A percentile compares a stretch with the other conserved stretches of the same genome.
Evolutionary conservation across 2,113 vertebrate genomes (phyloP).

Genomic region (Sturnira hondurensis): DNA sequence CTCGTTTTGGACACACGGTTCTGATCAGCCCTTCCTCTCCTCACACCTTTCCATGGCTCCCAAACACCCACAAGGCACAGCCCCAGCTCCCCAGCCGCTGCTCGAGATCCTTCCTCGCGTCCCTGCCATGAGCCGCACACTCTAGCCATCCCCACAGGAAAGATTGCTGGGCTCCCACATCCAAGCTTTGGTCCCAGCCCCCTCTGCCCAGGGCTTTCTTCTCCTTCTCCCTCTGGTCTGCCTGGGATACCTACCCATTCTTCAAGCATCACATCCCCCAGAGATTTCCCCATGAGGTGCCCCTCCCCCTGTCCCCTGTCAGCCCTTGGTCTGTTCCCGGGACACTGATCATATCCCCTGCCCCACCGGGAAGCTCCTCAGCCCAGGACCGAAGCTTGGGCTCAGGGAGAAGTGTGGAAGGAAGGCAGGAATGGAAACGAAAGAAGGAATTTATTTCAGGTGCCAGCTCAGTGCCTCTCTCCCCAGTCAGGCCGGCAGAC

Average conservation of each 20-base stretch:
- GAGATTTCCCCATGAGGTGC: neutral
- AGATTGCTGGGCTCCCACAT: neutral
- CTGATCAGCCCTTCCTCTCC: neutral
- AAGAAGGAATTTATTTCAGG: neutral
- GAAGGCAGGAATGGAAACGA: neutral
- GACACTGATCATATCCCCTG: neutral
- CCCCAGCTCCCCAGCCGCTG: neutral
- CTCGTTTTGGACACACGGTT: neutral
- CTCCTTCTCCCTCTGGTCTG: neutral
- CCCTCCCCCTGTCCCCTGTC: too few relatives aligned
- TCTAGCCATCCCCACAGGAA: neutral
- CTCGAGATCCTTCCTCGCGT: neutral
- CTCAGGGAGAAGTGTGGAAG: neutral
- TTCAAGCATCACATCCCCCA: neutral
- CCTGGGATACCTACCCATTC: neutral
- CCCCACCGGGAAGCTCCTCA: neutral
- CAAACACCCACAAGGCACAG: neutral
- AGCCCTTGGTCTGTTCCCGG: neutral
- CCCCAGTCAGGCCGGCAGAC: neutral
- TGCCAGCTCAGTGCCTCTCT: neutral
- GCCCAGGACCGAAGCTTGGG: neutral
- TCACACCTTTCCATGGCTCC: neutral
- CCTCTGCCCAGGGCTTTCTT: neutral
- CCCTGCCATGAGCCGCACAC: fast-evolving
- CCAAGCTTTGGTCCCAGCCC: neutral